phyloP scores from a whole-genome alignment of 2,888 invertebrate genomes.

The Bombylius major region DNA sequence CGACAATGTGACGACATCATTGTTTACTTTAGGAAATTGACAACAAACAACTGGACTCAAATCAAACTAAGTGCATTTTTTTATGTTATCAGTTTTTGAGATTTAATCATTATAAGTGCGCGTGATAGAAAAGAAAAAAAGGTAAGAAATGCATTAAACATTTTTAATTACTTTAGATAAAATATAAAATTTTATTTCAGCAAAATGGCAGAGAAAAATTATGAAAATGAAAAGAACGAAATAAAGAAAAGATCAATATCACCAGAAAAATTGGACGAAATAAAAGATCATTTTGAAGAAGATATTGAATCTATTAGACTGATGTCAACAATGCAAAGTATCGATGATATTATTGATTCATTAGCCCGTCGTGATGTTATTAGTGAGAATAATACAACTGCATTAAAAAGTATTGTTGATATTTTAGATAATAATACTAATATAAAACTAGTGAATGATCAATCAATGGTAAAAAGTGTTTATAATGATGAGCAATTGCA shows the following conservation, averaged over 20 bases:
- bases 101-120: too few species aligned
- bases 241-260: slow-evolving; percentile 9
- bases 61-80: too few species aligned
- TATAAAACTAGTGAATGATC: background rate
- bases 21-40: too few species aligned
- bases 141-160: too few species aligned
- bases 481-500: background rate
- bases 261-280: slow-evolving; percentile 13
- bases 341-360: slow-evolving; percentile 24
- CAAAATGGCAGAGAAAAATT: too few species aligned
- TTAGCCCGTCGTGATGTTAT: slow-evolving; percentile 25
- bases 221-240: background rate
- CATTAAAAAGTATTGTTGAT: slow-evolving; percentile 16
- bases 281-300: slow-evolving; percentile 19
- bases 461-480: background rate
- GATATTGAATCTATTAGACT: slow-evolving; percentile 25
- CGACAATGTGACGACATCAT: too few species aligned
- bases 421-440: slow-evolving; percentile 1
- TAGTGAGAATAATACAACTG: slow-evolving; percentile 22
- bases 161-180: too few species aligned
- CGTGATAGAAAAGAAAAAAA: too few species aligned
- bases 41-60: too few species aligned
- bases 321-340: slow-evolving; percentile 18
- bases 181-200: too few species aligned
- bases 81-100: too few species aligned